phyloP scores from a whole-genome alignment of 1,140 invertebrate genomes.

The Drosophila jambulina region DNA sequence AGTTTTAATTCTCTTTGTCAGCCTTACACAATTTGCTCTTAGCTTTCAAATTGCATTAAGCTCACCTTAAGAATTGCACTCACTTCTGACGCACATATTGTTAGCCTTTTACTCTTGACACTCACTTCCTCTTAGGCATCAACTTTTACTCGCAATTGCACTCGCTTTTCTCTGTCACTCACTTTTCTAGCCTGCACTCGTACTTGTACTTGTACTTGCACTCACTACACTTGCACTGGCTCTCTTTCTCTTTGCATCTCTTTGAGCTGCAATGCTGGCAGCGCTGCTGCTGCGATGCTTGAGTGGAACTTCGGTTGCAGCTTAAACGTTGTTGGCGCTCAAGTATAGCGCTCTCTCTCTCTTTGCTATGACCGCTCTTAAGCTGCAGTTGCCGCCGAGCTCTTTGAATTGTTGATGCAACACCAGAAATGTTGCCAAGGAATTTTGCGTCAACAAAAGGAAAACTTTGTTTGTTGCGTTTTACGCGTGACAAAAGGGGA shows the following conservation, averaged over 20 bases:
- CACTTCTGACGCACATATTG: background rate
- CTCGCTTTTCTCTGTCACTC: constrained; percentile 6
- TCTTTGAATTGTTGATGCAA: constrained; percentile 36
- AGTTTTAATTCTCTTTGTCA: background rate
- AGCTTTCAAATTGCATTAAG: background rate
- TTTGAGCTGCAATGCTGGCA: constrained; percentile 28
- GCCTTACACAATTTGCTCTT: background rate
- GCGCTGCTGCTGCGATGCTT: constrained; percentile 26
- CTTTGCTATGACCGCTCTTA: constrained; percentile 40
- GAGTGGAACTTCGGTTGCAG: constrained; percentile 36
- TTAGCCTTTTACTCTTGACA: background rate
- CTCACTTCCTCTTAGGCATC: constrained; percentile 4
- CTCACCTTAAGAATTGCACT: constrained; percentile 1
- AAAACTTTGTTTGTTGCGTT: background rate
- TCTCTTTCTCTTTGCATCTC: constrained; percentile 1
- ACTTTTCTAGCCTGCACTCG: constrained; percentile 3
- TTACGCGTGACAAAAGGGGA: background rate
- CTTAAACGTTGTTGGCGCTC: background rate
- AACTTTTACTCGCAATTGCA: constrained; percentile 13
- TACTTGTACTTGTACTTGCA: background rate
- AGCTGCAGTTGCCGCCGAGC: background rate
- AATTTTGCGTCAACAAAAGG: background rate
- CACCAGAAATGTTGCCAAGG: constrained; percentile 34
- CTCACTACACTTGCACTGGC: background rate
- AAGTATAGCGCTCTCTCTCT: constrained; percentile 16